Percentiles rank a stretch among this genome's conserved stretches.
Evolutionary conservation across 2,113 vertebrate species (phyloP).

Genomic region (Chaetura pelagica): DNA sequence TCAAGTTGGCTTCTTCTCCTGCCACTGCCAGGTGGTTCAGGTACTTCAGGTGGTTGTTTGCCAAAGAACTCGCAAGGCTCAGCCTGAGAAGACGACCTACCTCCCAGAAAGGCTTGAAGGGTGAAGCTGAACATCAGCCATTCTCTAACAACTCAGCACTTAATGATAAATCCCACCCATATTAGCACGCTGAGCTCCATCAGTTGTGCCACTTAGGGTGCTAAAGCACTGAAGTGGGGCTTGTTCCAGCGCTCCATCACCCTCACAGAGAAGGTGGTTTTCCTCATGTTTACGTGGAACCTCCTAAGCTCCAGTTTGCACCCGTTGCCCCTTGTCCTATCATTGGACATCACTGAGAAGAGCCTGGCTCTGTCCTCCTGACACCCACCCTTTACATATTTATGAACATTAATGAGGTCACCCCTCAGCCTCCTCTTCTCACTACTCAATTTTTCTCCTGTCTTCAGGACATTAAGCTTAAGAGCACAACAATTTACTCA

Average conservation of each 20-base stretch:
- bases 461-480: background rate
- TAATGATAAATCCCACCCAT: background rate
- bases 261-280: no score
- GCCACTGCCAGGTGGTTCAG: fast-evolving
- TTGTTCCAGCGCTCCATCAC: no score
- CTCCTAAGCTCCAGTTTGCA: no score
- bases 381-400: no score
- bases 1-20: background rate
- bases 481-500: background rate
- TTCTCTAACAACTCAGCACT: background rate
- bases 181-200: constrained; percentile 18
- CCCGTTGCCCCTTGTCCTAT: no score
- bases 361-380: no score
- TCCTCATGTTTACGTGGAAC: no score
- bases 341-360: no score
- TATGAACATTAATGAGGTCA: no score
- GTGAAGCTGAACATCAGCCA: background rate
- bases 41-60: background rate
- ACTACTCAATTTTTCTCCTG: background rate
- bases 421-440: background rate
- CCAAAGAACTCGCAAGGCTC: background rate
- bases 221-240: background rate
- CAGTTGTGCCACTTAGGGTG: background rate
- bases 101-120: background rate
- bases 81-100: background rate